phyloP scores from a whole-genome alignment of 1,140 invertebrate genomes.

The Eupeodes corollae region DNA sequence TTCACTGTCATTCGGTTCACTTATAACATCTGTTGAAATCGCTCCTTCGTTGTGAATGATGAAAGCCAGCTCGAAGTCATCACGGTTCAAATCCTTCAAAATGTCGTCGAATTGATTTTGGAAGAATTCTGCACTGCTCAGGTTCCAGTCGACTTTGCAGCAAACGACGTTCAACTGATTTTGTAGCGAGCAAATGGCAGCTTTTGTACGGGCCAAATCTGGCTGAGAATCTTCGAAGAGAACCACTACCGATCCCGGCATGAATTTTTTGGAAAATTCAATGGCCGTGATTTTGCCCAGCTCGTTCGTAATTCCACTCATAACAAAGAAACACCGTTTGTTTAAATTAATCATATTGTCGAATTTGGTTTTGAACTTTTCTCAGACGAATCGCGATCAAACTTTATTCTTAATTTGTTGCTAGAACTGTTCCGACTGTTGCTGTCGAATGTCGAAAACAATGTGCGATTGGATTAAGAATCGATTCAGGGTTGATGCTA shows the following conservation, averaged over 20 bases:
- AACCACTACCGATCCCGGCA: constrained; percentile 53
- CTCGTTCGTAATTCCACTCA: constrained; percentile 25
- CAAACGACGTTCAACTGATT: constrained; percentile 10
- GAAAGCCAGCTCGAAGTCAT: constrained; percentile 53
- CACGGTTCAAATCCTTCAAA: constrained; percentile 11
- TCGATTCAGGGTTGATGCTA: no score
- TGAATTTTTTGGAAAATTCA: constrained; percentile 48
- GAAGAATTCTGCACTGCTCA: constrained; percentile 10
- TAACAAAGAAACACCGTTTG: constrained; percentile 21
- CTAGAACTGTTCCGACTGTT: no score
- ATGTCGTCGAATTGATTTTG: constrained; percentile 5
- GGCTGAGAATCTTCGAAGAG: constrained; percentile 57
- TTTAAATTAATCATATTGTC: constrained; percentile 28
- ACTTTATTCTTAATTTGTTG: no score
- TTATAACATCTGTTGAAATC: constrained; percentile 50
- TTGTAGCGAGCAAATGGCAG: constrained; percentile 5
- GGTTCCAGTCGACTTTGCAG: constrained; percentile 3
- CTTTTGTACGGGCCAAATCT: no score
- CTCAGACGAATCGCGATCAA: no score
- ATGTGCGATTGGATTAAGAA: no score
- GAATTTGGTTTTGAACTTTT: no score
- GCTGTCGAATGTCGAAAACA: no score
- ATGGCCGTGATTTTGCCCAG: constrained; percentile 58
- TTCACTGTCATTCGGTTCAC: constrained; percentile 45
- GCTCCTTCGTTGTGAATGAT: constrained; percentile 85